These are phyloP conservation scores for Cliona cf. orientalis DNA, from an alignment of 37 sponge, comb jelly and placozoan species.

Conservation along the genomic window DNA sequence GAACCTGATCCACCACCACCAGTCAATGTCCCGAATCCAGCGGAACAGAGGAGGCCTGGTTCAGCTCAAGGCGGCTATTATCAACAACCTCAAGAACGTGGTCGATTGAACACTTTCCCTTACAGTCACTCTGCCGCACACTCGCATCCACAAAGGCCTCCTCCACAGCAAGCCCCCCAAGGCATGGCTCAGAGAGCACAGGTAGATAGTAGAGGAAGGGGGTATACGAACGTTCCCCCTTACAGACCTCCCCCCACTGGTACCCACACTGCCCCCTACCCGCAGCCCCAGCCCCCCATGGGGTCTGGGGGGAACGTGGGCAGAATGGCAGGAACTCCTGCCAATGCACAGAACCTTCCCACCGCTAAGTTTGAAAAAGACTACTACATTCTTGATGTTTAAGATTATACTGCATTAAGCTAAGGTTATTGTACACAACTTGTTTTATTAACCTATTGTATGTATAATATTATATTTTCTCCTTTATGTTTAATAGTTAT, in stretches of 20 bases:
- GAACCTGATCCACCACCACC: not conserved
- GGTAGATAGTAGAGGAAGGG: too few relatives aligned
- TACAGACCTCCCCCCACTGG: too few relatives aligned
- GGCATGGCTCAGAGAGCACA: too few relatives aligned
- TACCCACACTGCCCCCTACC: not conserved
- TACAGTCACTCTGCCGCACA: too few relatives aligned
- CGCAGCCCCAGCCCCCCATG: not conserved
- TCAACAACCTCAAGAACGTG: not conserved
- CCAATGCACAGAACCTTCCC: not conserved
- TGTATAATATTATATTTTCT: too few relatives aligned
- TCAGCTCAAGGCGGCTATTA: not conserved
- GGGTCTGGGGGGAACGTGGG: not conserved
- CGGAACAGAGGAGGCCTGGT: not conserved
- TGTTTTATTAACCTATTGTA: too few relatives aligned
- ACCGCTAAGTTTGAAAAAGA: not conserved
- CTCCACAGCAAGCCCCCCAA: too few relatives aligned
- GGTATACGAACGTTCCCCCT: too few relatives aligned
- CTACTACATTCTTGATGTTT: not conserved
- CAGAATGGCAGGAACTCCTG: not conserved
- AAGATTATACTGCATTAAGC: too few relatives aligned
- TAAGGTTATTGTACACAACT: too few relatives aligned
- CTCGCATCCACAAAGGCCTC: too few relatives aligned
- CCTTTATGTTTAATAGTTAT: too few relatives aligned
- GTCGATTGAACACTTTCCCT: not conserved
- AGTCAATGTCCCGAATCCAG: not conserved